Base-by-base conservation (phyloP, 1,140 invertebrate genomes). In the Eurosta solidaginis region DNA sequence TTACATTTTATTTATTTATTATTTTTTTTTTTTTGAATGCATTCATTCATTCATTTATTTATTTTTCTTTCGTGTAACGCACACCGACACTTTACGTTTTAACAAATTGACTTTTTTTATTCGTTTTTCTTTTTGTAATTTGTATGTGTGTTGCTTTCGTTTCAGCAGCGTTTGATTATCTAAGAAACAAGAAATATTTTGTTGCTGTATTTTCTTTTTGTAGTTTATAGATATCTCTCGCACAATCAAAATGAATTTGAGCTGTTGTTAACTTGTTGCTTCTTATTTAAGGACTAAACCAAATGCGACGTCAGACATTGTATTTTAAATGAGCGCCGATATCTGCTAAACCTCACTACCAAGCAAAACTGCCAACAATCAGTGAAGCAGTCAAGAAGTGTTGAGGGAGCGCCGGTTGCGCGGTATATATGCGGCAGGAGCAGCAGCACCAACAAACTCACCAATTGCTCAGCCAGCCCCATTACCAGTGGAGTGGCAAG, bases 261-360 rank as follows among this genome's bases (percentile, higher is more conserved):
- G 33, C 59, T 68, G 73, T 45, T 75, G 73, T 75, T 75, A 49
- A 75, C 73, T 75, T 75, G 73, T 75, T 75, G 73, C 73, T 75
- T 75, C 73, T 75, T 45, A 75, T 75, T 75, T 75, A 75, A 75
- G 73, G 73, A 75, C 73, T 75, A 75, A 75, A 75, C 29, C 73
- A 75, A 75, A 75, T 75, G 42, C 73, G 73, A 29, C 73, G 73
- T 47, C 42, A 75, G 73, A 45, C 73, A 75, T 47, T 47, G 73
- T 75, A 75, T 75, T 75, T 75, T 49, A 75, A 75, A 20, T 68
- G 59, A 52, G 4, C 25, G 49, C 49, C 49, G 47, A n/a, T n/a
- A n/a, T n/a, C 47, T 17, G 20, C 49, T 22, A 47, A 47, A 25
- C 59, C 33, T n/a, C n/a, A 33, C 59, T 68, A 68, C 59, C 59